Evolutionary conservation across 2,113 vertebrate species (phyloP), one percentile per base, ranked within the genome.

Genomic region (Megaceryle torquata): DNA sequence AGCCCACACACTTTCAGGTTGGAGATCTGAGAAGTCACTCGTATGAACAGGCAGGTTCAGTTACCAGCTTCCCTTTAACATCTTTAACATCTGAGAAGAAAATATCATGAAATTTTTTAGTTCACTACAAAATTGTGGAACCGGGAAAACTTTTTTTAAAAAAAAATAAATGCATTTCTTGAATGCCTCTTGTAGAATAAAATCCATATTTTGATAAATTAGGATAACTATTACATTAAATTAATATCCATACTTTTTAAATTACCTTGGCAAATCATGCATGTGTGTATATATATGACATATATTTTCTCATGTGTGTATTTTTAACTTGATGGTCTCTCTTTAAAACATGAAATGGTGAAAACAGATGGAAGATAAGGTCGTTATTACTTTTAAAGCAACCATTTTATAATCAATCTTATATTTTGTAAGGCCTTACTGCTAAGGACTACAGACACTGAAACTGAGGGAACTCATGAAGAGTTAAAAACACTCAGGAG

Each of bases 201-300:
- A 48, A n/a, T 14, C 35, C 21, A 6, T 28, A 41, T 44, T n/a
- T 48, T 25, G 4, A n/a, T 69, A 33, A 81, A 69, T 51, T 28
- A 46, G 26, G 41, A 56, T 67, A 56, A 46, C 25, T 70, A 64
- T 17, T 59, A 33, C 74, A 51, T 44, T 29, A 44, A 59, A 61
- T 53, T 46, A 46, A 15, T 67, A 70, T 17, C 8, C 3, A 48
- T 44, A 1, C 16, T n/a, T 70, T 20, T 22, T 12, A 71, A 71
- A 57, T 33, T 33, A n/a, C 33, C 46, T 61, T 67, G 28, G 11
- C 14, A 86, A 71, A 26, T 57, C 15, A 13, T 0, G 0, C 17
- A 5, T 50, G 3, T n/a, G 1, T 69, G 1, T 35, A 0, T 59
- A 6, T 61, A 20, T 59, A n/a, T 35, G 9, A 25, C 1, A 17